Base-by-base conservation (phyloP, 2,888 invertebrate genomes). In the Rhyacophila evoluta region DNA sequence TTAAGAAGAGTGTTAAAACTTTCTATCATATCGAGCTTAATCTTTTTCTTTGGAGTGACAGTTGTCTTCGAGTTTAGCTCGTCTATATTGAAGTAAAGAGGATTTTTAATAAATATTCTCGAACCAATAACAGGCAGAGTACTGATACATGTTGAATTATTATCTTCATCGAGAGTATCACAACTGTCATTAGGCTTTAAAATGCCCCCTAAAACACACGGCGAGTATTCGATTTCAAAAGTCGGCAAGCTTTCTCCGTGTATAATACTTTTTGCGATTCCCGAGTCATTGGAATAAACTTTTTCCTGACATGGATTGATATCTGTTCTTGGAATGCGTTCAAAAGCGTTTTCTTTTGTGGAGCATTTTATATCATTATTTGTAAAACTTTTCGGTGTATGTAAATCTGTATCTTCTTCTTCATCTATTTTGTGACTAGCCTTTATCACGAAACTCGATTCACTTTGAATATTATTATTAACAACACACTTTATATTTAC, bases 151-250 rank as follows among this genome's bases (percentile, higher is more conserved):
- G 88, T 84, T 6, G 79, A 71, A 29, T 69, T 28, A 28, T 79
- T 70, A 19, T 87, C 87, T 85, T 89, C 88, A 84, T 83, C 72
- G 2, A 74, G 74, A 88, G 89, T 85, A 25, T 72, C 27, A 39
- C 19, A 12, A 28, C 25, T 39, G 27, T 38, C 36, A 25, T 87
- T 88, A 85, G 89, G 88, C 84, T 86, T 82, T 84, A 87, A 88
- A 83, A 86, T 89, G 41, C 87, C 86, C 19, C 87, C 87, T 87
- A 86, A 86, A 86, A 86, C 88, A 84, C 85, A 83, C 0, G 82
- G 82, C 71, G 89, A 89, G 85, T 92, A 92, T 85, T 92, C 92
- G 81, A 91, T 91, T 85, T 91, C 90, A 69, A 91, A 91, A 79
- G 90, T 85, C 10, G 90, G 91, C 84, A 91, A 87, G 72, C 87